Evolutionary conservation across 2,797 vertebrate species (phyloP), one percentile per base, ranked within the genome.

Genomic region (Microchirus variegatus): DNA sequence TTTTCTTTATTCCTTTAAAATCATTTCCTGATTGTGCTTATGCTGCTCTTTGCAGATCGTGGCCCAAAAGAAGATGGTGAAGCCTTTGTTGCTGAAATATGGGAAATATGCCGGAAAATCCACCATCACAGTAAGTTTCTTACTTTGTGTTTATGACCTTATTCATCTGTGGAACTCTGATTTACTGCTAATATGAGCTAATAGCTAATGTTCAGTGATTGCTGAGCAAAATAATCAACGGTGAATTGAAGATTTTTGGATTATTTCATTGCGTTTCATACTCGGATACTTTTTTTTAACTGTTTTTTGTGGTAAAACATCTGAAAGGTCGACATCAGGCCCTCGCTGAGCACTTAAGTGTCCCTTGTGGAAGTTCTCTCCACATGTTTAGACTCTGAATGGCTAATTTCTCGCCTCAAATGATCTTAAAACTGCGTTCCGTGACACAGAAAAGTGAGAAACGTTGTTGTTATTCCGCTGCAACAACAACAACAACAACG

Each of bases 21-120:
- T 31, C 26, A 31, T 31, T 31, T 31, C 26, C n/a, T 13, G 14
- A 1, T 56, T 49, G 36, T 52, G 36, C 74, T 77, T 67, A 44
- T 78, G 35, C 72, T 88, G 9, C 73, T 64, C 13, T 77, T 54
- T 73, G 66, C 90, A 99, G 97, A 97, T 98, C 0, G 96, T 98
- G 84, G 96, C 96, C 0, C 97, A 98, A 86, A 99, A 98, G 90
- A 95, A 94, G 68, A 94, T 97, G 93, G 90, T 93, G 15, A 97
- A 95, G 64, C 92, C 95, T 0, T 87, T 99, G 79, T 84, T 96
- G 81, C 90, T 98, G 78, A 97, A 95, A 81, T 96, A 95, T 0
- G 96, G 97, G 61, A 95, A 98, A 87, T 96, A 94, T 0, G 96
- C 97, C 0, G 96, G 97, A 45, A 98, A 98, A 83, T 98, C 97